Evolutionary conservation across 2,888 invertebrate genomes (phyloP).

Genomic region (Coleophora deauratella): DNA sequence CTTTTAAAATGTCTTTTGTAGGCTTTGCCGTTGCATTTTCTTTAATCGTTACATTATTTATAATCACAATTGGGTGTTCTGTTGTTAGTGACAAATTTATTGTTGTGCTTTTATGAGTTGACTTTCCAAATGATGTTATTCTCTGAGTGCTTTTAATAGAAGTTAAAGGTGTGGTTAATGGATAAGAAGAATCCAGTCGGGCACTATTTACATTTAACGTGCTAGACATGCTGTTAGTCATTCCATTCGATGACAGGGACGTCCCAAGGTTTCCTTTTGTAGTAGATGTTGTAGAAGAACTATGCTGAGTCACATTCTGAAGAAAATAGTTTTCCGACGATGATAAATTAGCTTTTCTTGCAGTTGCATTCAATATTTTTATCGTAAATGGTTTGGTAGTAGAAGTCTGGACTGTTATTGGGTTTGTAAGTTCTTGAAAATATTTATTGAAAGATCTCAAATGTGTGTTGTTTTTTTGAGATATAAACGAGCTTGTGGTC

Average conservation of each 20-base stretch:
- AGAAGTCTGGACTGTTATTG: conserved; percentile 35
- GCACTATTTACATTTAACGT: conserved; percentile 33
- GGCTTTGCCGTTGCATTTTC: conserved; percentile 15
- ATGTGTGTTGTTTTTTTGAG: conserved; percentile 30
- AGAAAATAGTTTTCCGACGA: conserved; percentile 13
- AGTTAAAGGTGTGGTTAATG: conserved; percentile 38
- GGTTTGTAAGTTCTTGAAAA: conserved; percentile 36
- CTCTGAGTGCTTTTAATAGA: conserved; percentile 16
- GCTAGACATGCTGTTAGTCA: conserved; percentile 62
- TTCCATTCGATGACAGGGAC: conserved; percentile 30
- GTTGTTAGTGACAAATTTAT: background rate
- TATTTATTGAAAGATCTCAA: conserved; percentile 28
- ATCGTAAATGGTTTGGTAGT: conserved; percentile 27
- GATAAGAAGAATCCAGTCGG: conserved; percentile 41
- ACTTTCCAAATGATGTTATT: conserved; percentile 17
- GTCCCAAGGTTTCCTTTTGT: conserved; percentile 19
- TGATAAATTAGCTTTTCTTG: conserved; percentile 17
- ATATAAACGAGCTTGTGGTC: conserved; percentile 41
- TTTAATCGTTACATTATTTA: conserved; percentile 16
- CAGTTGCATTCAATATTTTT: conserved; percentile 13
- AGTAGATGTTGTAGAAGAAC: conserved; percentile 17
- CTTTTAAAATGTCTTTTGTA: conserved; percentile 12
- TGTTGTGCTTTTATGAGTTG: conserved; percentile 14
- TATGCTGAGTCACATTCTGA: conserved; percentile 21
- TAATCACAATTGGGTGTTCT: conserved; percentile 1